phyloP scores from a whole-genome alignment of 2,888 invertebrate species.

The Cosmorhoe ocellata region DNA sequence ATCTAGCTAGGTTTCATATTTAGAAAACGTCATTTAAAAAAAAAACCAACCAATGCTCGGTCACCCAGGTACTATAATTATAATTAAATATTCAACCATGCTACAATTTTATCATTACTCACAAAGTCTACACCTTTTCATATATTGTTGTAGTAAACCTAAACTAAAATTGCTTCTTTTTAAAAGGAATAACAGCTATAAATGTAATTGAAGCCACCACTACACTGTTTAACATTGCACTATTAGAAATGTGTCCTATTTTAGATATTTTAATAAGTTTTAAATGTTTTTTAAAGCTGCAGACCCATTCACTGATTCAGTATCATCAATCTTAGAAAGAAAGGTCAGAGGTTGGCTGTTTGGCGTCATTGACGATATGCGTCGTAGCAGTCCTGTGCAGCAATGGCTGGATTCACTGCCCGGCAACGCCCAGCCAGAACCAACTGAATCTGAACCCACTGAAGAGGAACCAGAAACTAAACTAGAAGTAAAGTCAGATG shows the following conservation, averaged over 20 bases:
- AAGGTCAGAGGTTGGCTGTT: slow-evolving; percentile 76
- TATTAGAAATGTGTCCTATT: background rate
- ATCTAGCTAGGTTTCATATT: too few species aligned
- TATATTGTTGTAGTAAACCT: too few species aligned
- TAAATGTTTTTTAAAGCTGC: slow-evolving; percentile 33
- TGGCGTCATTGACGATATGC: slow-evolving; percentile 81
- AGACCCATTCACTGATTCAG: slow-evolving; percentile 76
- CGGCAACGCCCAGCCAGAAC: slow-evolving; percentile 41
- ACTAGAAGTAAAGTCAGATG: slow-evolving; percentile 56
- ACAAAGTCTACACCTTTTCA: too few species aligned
- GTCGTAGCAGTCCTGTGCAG: slow-evolving; percentile 86
- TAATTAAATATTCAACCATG: too few species aligned
- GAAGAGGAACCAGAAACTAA: slow-evolving; percentile 41
- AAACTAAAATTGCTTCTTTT: too few species aligned
- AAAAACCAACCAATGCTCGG: too few species aligned
- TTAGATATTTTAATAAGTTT: slow-evolving; percentile 1
- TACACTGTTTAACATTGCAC: background rate
- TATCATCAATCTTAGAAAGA: slow-evolving; percentile 72
- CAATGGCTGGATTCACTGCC: slow-evolving; percentile 90
- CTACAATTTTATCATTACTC: too few species aligned
- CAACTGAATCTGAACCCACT: slow-evolving; percentile 33
- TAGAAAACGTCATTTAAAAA: too few species aligned
- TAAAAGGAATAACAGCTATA: too few species aligned
- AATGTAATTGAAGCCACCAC: too few species aligned
- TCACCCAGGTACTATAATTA: too few species aligned